phyloP scores from a whole-genome alignment of 2,113 vertebrate species.

The Chlorodrepanis virens region DNA sequence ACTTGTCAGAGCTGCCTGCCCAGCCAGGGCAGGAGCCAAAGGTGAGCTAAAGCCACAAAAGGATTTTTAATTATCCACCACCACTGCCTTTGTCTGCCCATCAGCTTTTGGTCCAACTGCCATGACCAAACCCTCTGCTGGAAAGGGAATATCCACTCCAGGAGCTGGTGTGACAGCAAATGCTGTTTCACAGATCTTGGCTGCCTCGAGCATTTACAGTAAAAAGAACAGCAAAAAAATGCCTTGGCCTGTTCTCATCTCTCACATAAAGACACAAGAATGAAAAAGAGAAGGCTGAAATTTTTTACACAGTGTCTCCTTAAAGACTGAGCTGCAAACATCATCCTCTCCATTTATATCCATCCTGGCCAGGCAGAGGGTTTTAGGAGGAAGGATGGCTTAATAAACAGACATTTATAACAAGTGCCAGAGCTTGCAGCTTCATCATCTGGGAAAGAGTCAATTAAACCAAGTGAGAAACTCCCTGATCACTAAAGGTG shows the following conservation, averaged over 20 bases:
- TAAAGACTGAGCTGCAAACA: neutral
- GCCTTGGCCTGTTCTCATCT: neutral
- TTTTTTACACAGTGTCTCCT: neutral
- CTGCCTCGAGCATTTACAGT: neutral
- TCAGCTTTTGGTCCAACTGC: neutral
- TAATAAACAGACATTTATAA: slow-evolving; percentile 48
- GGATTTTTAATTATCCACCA: neutral
- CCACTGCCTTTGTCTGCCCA: neutral
- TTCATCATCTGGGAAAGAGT: neutral
- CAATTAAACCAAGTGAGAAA: slow-evolving; percentile 10
- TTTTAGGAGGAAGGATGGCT: neutral
- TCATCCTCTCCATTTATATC: neutral
- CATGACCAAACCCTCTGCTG: neutral
- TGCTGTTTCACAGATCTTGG: neutral
- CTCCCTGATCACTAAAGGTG: neutral
- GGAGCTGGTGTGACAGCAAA: neutral
- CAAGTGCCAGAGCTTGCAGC: neutral
- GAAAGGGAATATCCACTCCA: neutral
- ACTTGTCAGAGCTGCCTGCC: neutral
- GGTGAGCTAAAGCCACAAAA: neutral
- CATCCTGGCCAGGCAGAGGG: neutral
- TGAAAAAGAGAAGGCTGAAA: neutral
- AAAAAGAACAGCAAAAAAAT: neutral
- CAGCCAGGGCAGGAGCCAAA: neutral
- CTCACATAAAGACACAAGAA: neutral